Percentiles rank a stretch among this genome's conserved stretches.
Evolutionary conservation across 2,888 invertebrate species (phyloP).

Genomic region (Chaetogeoica ovagalla): DNA sequence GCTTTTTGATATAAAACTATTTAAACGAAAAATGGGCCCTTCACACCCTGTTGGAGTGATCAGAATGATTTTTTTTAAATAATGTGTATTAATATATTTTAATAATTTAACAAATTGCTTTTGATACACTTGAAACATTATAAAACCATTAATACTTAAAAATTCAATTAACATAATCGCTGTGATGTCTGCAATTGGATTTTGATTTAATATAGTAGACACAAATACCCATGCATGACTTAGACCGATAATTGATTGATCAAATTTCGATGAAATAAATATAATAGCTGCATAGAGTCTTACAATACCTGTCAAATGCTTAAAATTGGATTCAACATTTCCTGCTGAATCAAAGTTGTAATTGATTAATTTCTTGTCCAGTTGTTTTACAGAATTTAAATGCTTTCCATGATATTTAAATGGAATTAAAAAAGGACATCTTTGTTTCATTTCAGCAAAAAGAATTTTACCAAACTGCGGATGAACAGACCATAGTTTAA

Average conservation of each 20-base stretch:
- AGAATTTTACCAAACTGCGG: conserved; percentile 79
- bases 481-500: conserved; percentile 78
- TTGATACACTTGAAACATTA: conserved; percentile 71
- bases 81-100: conserved; percentile 68
- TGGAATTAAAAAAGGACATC: conserved; percentile 84
- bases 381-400: conserved; percentile 69
- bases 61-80: conserved; percentile 69
- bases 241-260: conserved; percentile 59
- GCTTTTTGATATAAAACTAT: conserved; percentile 70
- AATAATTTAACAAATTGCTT: conserved; percentile 81
- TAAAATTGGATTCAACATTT: conserved; percentile 76
- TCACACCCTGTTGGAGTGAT: conserved; percentile 67
- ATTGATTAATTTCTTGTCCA: conserved; percentile 62
- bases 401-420: conserved; percentile 71
- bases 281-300: conserved; percentile 79
- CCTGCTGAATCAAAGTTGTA: conserved; percentile 69
- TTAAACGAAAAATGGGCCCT: conserved; percentile 77
- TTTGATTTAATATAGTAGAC: conserved; percentile 40
- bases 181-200: conserved; percentile 60
- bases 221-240: conserved; percentile 46
- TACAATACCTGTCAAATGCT: conserved; percentile 84
- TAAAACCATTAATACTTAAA: conserved; percentile 77
- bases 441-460: conserved; percentile 74
- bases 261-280: conserved; percentile 62
- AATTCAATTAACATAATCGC: conserved; percentile 81